phyloP scores from a whole-genome alignment of 2,888 invertebrate species.

The Cheilosia urbana region DNA sequence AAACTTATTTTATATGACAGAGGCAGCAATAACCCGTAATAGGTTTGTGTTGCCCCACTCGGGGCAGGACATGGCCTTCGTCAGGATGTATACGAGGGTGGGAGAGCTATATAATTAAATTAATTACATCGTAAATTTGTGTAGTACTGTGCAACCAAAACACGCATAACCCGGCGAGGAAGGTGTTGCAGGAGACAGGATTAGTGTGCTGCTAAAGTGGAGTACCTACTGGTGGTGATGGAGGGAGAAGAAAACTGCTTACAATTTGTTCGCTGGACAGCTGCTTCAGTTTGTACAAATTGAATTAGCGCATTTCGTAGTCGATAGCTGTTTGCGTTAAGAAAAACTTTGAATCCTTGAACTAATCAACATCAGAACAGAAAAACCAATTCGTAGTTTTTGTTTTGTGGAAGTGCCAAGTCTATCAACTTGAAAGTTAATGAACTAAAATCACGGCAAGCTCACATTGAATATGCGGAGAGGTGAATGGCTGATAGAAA shows the following conservation, averaged over 20 bases:
- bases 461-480: slow-evolving; percentile 27
- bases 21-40: slow-evolving; percentile 59
- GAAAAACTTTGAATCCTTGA: background rate
- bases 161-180: slow-evolving; percentile 22
- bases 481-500: slow-evolving; percentile 59
- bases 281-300: background rate
- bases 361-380: background rate
- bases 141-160: slow-evolving; percentile 31
- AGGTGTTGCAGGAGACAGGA: slow-evolving; percentile 27
- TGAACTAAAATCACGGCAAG: slow-evolving; percentile 64
- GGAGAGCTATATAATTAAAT: slow-evolving; percentile 48
- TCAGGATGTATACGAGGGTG: background rate
- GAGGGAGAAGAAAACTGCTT: background rate
- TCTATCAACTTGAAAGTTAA: slow-evolving; percentile 56
- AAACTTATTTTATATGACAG: slow-evolving; percentile 66
- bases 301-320: background rate
- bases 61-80: slow-evolving; percentile 20
- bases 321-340: background rate
- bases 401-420: slow-evolving; percentile 32
- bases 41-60: slow-evolving; percentile 45
- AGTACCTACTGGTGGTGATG: background rate
- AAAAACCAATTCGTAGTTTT: background rate
- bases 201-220: slow-evolving; percentile 24
- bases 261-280: background rate
- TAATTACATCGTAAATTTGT: slow-evolving; percentile 58